Base-by-base conservation (phyloP, 92 coral and sea anemone genomes). In the Phenganax marumi region DNA sequence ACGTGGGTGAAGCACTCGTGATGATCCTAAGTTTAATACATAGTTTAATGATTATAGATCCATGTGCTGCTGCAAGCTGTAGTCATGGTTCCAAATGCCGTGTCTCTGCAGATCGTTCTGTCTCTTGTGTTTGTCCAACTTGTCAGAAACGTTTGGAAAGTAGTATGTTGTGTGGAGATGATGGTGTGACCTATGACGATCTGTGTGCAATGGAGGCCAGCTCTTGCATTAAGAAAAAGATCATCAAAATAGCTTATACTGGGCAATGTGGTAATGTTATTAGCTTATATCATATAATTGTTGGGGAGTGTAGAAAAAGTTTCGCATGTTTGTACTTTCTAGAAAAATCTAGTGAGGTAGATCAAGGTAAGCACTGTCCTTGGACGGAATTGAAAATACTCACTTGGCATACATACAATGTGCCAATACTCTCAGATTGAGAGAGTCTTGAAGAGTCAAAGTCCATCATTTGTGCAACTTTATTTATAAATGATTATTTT, bases 211-310 rank as follows among this genome's bases (percentile, higher is more conserved):
- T 95, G 70, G 84, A 76, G 19, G 97, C 91, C 24, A 84, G 70
- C 85, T 89, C 91, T 77, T 95, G 98, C 53, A 73, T 76, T 12
- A 81, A 84, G 50, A 75, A 52, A 52, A 88, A 70, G 65, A 79
- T 47, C 61, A 86, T 90, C 2, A 55, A 75, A 23, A 74, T 95
- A 3, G 89, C 82, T 47, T 87, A 87, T 55, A 57, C 26, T 21
- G 98, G 98, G 22, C 73, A 87, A 58, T 95, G 98, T 75, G 98
- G 98, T 95, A 84, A 84, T 92, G 64, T 39, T 46, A 50, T 65
- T 9, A 11, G 13, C 13, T 8, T 24, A 11, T 12, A 17, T 65
- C 25, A 56, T 14, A 14, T 56, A 56, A 56, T 1, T 21, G 63
- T 56, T 21, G 63, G 3, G 17, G 43, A 33, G 43, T 33, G 43